Evolutionary conservation across 2,113 vertebrate species (phyloP), one percentile per base, ranked within the genome.

Genomic region (Aphyosemion australe): DNA sequence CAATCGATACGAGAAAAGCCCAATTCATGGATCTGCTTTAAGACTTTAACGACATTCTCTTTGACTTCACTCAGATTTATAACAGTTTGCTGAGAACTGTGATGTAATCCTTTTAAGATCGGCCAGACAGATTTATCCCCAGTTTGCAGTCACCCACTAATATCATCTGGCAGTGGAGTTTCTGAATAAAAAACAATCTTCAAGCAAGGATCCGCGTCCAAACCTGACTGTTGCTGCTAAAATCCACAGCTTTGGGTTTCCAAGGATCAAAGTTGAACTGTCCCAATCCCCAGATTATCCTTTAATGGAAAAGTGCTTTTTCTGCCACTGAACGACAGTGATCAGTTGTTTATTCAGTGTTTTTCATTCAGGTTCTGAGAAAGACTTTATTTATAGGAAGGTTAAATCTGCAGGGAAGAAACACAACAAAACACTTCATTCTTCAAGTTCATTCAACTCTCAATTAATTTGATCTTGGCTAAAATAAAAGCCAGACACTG

Each of bases 401-500:
- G 13, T 8, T 37, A 31, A 55, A 12, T 18, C 6, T 9, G 37
- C 26, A 26, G 26, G 5, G 5, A 13, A 47, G 39, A 59, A 69
- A 66, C n/a, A 52, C 6, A 5, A 41, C 1, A 19, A 53, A 34
- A 37, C 1, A 11, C 45, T 72, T 76, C 49, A 72, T 68, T 65
- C 5, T 26, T n/a, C 39, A 53, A 15, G 75, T 88, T 80, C 75
- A 66, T 74, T 71, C 65, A 67, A 76, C 58, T 57, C 56, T 50
- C 37, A 81, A 74, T 85, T 58, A 62, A 76, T 72, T 78, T 87
- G 79, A 76, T 85, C 78, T 79, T 71, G 72, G 61, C 67, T 74
- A 70, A 86, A 60, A 68, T 79, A 66, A 55, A 69, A 65, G 72
- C 59, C 61, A 62, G 76, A 79, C 47, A 8, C 19, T 42, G 82